phyloP scores from a whole-genome alignment of 2,113 vertebrate species.

The Rhegmatorhina hoffmannsi region DNA sequence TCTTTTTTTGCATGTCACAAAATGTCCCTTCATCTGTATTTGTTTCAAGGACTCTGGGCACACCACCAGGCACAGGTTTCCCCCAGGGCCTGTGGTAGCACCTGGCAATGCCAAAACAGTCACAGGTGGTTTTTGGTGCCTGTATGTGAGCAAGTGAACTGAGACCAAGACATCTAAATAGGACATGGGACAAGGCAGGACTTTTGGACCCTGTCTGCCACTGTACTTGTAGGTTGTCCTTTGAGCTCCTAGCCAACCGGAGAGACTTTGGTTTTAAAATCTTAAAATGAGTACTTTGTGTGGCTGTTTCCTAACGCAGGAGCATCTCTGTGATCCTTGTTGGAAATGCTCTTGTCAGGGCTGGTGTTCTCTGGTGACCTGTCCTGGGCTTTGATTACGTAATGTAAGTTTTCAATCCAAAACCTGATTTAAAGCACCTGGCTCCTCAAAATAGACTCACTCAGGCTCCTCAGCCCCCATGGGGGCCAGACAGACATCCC shows the following conservation, averaged over 20 bases:
- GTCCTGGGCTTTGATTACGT: background rate
- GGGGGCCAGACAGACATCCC: background rate
- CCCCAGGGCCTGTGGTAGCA: background rate
- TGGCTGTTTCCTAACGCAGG: background rate
- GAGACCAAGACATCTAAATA: background rate
- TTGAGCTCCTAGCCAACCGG: background rate
- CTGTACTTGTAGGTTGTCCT: rapidly evolving
- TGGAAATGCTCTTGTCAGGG: background rate
- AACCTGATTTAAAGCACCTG: background rate
- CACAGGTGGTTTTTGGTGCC: background rate
- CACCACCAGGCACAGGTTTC: rapidly evolving
- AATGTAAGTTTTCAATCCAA: background rate
- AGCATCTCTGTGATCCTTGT: background rate
- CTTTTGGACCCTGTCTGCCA: rapidly evolving
- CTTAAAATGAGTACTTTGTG: background rate
- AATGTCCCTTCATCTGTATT: background rate
- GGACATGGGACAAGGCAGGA: background rate
- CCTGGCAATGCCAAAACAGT: background rate
- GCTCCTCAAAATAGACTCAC: background rate
- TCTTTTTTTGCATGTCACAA: background rate
- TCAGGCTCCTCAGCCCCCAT: background rate
- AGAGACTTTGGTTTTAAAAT: background rate
- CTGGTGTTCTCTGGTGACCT: background rate
- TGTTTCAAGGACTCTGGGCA: background rate
- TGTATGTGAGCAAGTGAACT: background rate